Percentiles rank a stretch among this genome's conserved stretches.
Conservation (phyloP, 2,113 vertebrate species). For the Petrocephalus microphthalmus region DNA sequence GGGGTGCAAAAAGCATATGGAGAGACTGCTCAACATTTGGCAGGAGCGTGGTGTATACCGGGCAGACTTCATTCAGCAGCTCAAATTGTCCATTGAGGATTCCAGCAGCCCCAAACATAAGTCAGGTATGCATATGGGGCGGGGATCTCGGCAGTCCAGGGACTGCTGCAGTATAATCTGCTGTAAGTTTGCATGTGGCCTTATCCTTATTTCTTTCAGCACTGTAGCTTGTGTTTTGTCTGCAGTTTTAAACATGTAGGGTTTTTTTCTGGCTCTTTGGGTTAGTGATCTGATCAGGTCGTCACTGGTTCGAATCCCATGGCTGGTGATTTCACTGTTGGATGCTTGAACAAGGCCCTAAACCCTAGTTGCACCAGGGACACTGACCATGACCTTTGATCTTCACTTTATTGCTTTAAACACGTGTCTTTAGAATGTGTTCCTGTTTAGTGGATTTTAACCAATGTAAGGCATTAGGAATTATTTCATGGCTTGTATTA, state of each 20-base stretch:
- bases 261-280: too few species aligned
- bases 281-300: too few species aligned
- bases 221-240: too few species aligned
- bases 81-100: conserved; percentile 90
- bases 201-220: not conserved
- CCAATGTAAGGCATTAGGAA: not conserved
- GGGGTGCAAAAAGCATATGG: conserved; percentile 88
- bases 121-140: conserved; percentile 62
- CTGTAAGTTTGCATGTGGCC: not conserved
- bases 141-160: not conserved
- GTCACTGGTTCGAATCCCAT: too few species aligned
- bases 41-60: conserved; percentile 90
- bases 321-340: too few species aligned
- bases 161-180: not conserved
- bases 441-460: not conserved
- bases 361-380: too few species aligned
- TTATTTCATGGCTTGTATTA: not conserved
- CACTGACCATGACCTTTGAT: too few species aligned
- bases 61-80: conserved; percentile 90
- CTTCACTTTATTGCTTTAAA: too few species aligned
- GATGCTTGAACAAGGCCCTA: too few species aligned
- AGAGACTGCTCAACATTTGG: conserved; percentile 94
- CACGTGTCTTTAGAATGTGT: not conserved
- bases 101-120: conserved; percentile 77
- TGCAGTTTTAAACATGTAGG: too few species aligned